A percentile compares a stretch with the other conserved stretches of the same genome.
phyloP scores from a whole-genome alignment of 2,113 vertebrate species.

The Suricata suricatta region DNA sequence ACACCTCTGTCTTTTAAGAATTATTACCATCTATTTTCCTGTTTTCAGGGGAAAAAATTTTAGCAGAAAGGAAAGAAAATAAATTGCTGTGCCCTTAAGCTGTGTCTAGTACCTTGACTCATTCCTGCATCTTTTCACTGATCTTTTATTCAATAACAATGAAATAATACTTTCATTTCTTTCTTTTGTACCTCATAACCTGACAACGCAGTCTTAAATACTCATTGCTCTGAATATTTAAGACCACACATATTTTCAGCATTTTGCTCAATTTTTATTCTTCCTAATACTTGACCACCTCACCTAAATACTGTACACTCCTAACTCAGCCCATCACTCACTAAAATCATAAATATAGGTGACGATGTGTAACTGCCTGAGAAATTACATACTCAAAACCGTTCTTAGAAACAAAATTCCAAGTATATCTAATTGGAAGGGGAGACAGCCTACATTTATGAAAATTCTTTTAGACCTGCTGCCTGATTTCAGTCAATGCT shows the following conservation, averaged over 20 bases:
- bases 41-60: neutral
- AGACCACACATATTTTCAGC: conserved; percentile 5
- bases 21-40: conserved; percentile 41
- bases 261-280: conserved; percentile 33
- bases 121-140: neutral
- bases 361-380: conserved; percentile 20
- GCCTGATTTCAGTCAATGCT: conserved; percentile 61
- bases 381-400: conserved; percentile 57
- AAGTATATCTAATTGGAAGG: conserved; percentile 58
- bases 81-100: neutral
- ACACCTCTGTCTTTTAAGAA: conserved; percentile 46
- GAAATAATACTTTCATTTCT: conserved; percentile 49
- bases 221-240: conserved; percentile 8
- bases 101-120: conserved; percentile 3
- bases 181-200: conserved; percentile 36
- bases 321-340: conserved; percentile 27
- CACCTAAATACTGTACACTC: neutral
- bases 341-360: conserved; percentile 49
- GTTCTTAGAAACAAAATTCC: conserved; percentile 54
- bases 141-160: neutral
- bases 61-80: neutral
- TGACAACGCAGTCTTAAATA: conserved; percentile 40
- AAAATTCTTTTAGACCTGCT: conserved; percentile 62
- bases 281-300: neutral
- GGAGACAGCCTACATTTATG: conserved; percentile 34